phyloP scores from a whole-genome alignment of 2,888 invertebrate genomes.

The Drosophila meridionalis region DNA sequence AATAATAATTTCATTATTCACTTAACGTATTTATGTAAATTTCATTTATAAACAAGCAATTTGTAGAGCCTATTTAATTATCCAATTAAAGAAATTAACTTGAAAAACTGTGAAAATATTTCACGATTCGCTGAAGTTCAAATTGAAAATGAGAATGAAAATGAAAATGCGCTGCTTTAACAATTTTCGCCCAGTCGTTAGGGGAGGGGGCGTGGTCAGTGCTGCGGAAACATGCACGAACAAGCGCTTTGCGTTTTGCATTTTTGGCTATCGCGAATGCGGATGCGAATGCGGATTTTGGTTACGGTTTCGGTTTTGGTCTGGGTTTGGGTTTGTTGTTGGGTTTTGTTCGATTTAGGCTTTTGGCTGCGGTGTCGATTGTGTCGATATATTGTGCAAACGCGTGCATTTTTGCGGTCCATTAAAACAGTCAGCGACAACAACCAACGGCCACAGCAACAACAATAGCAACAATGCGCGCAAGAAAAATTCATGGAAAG shows the following conservation, averaged over 20 bases:
- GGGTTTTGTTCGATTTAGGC: constrained; percentile 27
- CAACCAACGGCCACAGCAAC: constrained; percentile 31
- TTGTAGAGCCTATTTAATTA: constrained; percentile 68
- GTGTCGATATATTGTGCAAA: constrained; percentile 49
- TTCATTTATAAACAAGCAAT: constrained; percentile 52
- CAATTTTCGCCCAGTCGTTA: constrained; percentile 3
- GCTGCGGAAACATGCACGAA: constrained; percentile 48
- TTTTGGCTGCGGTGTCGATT: constrained; percentile 22
- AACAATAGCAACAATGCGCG: constrained; percentile 24
- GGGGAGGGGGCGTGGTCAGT: constrained; percentile 25
- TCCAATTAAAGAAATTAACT: constrained; percentile 70
- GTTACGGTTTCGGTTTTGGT: constrained; percentile 29
- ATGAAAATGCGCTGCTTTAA: constrained; percentile 32
- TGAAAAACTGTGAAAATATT: constrained; percentile 56
- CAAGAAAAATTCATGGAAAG: constrained; percentile 65
- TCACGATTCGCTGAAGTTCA: constrained; percentile 27
- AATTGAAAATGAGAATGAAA: constrained; percentile 21
- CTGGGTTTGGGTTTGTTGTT: constrained; percentile 2
- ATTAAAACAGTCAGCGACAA: constrained; percentile 63
- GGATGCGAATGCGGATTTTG: constrained; percentile 62
- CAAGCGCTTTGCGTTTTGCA: constrained; percentile 45
- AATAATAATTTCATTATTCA: constrained; percentile 52
- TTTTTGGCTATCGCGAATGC: constrained; percentile 63
- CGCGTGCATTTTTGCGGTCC: constrained; percentile 72
- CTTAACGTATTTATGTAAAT: constrained; percentile 63